These are phyloP conservation scores for Dendrolimus houi DNA, from an alignment of 2,888 invertebrate species.

Conservation along the genomic window DNA sequence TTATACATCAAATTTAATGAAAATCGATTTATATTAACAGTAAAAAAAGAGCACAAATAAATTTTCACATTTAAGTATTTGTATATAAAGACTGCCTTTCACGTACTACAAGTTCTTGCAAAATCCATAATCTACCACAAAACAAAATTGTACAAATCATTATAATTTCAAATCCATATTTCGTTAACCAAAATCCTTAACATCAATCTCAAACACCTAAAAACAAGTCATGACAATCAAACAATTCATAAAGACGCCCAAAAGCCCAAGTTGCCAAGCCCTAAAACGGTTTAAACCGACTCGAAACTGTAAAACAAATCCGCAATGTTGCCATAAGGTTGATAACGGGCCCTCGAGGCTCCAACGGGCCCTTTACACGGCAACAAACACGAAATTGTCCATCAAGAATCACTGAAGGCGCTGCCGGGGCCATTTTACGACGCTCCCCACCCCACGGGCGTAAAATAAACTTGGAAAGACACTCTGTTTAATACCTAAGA, in stretches of 20 bases:
- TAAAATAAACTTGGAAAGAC: constrained; percentile 66
- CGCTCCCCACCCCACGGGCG: constrained; percentile 35
- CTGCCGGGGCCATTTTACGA: constrained; percentile 49
- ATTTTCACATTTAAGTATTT: too few relatives aligned
- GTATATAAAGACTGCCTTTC: too few relatives aligned
- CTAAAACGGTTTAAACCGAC: neutral
- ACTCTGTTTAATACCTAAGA: constrained; percentile 56
- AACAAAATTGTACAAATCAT: too few relatives aligned
- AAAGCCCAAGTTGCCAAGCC: neutral
- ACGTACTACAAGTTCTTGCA: too few relatives aligned
- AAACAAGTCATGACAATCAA: neutral
- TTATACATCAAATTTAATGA: too few relatives aligned
- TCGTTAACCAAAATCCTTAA: neutral
- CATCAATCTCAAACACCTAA: neutral
- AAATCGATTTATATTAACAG: too few relatives aligned
- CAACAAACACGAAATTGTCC: constrained; percentile 68
- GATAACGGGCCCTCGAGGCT: constrained; percentile 27
- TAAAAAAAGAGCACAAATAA: too few relatives aligned
- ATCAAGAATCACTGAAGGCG: constrained; percentile 64
- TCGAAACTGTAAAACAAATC: constrained; percentile 36
- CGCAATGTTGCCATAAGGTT: constrained; percentile 20
- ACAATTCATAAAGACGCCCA: neutral
- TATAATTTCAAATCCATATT: too few relatives aligned
- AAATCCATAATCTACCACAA: too few relatives aligned
- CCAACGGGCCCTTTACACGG: constrained; percentile 26